Conservation (phyloP, 2,113 vertebrate genomes). For the Phocoena phocoena region DNA sequence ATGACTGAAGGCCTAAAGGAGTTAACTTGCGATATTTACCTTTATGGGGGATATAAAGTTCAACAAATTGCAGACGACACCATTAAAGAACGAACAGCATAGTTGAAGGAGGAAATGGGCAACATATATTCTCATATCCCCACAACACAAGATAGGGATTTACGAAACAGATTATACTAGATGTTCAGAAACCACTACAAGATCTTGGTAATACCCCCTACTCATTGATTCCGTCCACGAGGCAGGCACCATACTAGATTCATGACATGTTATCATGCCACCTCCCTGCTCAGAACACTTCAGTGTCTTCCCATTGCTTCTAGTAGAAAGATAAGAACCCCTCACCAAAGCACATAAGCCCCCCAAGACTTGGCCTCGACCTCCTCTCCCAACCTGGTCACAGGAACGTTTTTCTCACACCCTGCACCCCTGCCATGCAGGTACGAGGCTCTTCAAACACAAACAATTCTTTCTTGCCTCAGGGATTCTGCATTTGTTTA, state of each 20-base stretch:
- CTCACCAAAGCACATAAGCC: not conserved
- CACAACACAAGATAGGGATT: not conserved
- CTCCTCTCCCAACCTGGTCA: not conserved
- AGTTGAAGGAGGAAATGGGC: not conserved
- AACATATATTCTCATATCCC: not conserved
- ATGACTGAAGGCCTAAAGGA: not conserved
- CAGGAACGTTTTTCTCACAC: not conserved
- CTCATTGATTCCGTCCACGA: not conserved
- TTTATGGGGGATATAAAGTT: not conserved
- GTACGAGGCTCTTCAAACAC: not conserved
- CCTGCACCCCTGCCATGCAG: fast-evolving
- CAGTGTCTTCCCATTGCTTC: not conserved
- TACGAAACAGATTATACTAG: not conserved
- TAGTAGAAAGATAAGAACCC: not conserved
- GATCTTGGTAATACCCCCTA: not conserved
- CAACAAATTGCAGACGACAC: not conserved
- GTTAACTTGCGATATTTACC: not conserved
- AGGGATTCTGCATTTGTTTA: not conserved
- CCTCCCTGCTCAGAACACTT: not conserved
- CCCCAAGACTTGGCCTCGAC: fast-evolving
- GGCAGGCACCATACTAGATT: not conserved
- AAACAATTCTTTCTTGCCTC: not conserved
- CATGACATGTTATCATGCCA: no score
- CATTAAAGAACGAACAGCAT: not conserved
- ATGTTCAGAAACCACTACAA: not conserved